Evolutionary conservation across 30 jellyfish, hydroid and myxozoan genomes (phyloP).

Genomic region (Catostylus mosaicus): DNA sequence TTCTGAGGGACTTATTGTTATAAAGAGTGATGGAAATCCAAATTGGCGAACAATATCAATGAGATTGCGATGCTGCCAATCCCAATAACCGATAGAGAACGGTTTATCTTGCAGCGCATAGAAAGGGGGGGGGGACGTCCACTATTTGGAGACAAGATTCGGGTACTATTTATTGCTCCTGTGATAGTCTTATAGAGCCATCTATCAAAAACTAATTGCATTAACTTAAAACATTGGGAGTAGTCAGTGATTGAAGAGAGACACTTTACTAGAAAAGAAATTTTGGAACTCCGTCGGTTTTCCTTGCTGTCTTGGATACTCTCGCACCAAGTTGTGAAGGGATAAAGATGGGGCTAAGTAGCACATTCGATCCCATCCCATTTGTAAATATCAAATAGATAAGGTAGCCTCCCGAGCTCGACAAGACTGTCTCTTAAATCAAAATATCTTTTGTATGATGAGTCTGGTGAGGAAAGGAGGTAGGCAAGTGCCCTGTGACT

Average conservation of each 20-base stretch:
- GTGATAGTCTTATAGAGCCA: constrained; percentile 26
- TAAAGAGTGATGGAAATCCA: constrained; percentile 25
- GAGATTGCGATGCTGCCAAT: constrained; percentile 41
- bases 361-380: no score
- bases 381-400: no score
- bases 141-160: background rate
- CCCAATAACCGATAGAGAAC: constrained; percentile 37
- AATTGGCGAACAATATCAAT: constrained; percentile 16
- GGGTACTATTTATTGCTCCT: constrained; percentile 1
- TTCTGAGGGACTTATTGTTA: constrained; percentile 3
- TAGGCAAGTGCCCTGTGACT: no score
- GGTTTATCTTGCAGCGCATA: constrained; percentile 8
- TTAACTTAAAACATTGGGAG: constrained; percentile 5
- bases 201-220: constrained; percentile 40
- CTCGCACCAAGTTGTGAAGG: background rate
- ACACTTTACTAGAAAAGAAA: background rate
- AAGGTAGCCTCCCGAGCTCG: no score
- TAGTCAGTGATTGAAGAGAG: constrained; percentile 9
- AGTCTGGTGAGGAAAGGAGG: no score
- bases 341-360: no score
- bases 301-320: background rate
- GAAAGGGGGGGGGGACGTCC: background rate
- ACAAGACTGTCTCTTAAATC: no score
- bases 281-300: background rate
- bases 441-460: no score